These are phyloP conservation scores for Pristis pectinata DNA, from an alignment of 2,797 vertebrate species.

Conservation along the genomic window DNA sequence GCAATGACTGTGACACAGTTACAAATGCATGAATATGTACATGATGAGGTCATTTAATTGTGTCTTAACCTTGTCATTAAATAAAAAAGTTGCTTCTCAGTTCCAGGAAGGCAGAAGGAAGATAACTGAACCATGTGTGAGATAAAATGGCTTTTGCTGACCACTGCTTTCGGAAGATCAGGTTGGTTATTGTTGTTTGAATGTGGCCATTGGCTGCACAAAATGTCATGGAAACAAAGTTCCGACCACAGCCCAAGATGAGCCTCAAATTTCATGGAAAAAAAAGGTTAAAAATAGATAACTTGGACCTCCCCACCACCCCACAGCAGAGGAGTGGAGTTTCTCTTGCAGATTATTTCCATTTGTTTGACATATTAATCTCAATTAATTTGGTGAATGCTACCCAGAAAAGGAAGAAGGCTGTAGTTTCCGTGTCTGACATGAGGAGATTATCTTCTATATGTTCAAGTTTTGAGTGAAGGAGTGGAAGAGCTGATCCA, in stretches of 20 bases:
- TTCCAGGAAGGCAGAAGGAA: neutral
- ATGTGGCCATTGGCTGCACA: neutral
- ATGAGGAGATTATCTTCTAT: neutral
- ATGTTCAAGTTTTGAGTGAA: neutral
- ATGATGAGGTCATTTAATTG: neutral
- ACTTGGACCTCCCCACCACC: neutral
- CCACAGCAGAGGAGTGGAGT: neutral
- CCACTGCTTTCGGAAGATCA: neutral
- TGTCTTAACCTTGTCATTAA: neutral
- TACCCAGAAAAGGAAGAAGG: neutral
- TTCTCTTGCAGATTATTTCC: conserved; percentile 18
- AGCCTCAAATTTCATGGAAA: neutral
- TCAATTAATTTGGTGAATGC: neutral
- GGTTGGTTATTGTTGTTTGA: neutral
- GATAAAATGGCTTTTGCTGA: neutral
- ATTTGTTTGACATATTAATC: neutral
- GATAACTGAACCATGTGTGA: neutral
- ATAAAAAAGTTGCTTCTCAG: neutral
- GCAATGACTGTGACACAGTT: neutral
- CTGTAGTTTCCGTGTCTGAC: neutral
- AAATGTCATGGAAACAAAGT: neutral
- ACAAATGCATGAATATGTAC: neutral
- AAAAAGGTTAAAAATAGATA: neutral
- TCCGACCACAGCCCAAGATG: neutral
- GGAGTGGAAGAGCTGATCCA: neutral